Base-by-base conservation (phyloP, 1,140 invertebrate genomes). In the Anastrepha ludens region DNA sequence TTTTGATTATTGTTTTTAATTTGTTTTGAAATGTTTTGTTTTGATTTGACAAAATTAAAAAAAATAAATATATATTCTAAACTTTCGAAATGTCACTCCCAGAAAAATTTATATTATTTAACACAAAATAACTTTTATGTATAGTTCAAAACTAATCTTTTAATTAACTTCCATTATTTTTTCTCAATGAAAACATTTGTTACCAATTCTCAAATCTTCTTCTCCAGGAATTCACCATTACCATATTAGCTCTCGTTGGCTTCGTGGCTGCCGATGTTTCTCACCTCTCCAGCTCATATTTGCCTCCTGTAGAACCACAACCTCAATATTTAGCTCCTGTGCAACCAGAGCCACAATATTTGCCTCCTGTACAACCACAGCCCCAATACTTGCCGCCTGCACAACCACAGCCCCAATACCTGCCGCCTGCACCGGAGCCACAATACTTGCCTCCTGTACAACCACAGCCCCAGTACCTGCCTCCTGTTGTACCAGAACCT, bases 231-330 rank as follows among this genome's bases (percentile, higher is more conserved):
- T 60, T 74, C 50, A 20, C 65, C 50, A 20, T 86, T 5, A 41
- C 85, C 44, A 9, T 88, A 20, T 86, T 70, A 59, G 87, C 87
- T 29, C 41, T 88, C 55, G 74, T 88, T 55, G 85, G 85, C 59
- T 86, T 44, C 44, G 87, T 85, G 39, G 64, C 87, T 47, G 87
- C 87, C 41, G 87, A 88, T 59, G 87, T 88, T n/a, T 88, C 87
- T 0, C 87, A 88, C n/a, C 47, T 88, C 15, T 17, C 87, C 60
- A 15, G 55, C 55, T 81, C 85, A 2, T 88, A 86, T 39, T 86
- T 86, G 55, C 87, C 87, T 15, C 87, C 87, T 44, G 47, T 50
- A 50, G n/a, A 47, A 64, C 87, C 87, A 0, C 87, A 87, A 44
- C 87, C 44, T 58, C 59, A 78, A 7, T 87, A 87, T 50, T 67